A percentile compares a stretch with the other conserved stretches of the same genome.
Evolutionary conservation across 2,888 invertebrate genomes (phyloP).

Genomic region (Tethea ocularis): DNA sequence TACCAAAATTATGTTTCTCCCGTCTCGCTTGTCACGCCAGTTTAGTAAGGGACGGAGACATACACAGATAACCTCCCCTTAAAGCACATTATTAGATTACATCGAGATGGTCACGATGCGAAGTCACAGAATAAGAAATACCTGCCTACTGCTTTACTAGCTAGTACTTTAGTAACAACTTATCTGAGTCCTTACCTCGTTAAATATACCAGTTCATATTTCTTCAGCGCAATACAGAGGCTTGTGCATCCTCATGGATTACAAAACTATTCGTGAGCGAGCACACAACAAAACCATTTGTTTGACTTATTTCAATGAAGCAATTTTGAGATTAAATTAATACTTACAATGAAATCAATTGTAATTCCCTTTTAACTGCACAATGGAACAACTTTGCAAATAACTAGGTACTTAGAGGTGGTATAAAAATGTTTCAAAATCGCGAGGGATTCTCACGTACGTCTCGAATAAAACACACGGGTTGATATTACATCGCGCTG

Average conservation of each 20-base stretch:
- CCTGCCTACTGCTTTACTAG: too few relatives aligned
- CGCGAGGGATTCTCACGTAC: constrained; percentile 40
- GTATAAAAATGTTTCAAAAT: constrained; percentile 49
- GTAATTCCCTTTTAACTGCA: constrained; percentile 8
- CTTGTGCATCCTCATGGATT: neutral
- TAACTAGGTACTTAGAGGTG: constrained; percentile 32
- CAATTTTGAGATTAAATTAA: constrained; percentile 9
- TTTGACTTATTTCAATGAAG: constrained; percentile 6
- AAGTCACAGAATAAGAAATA: too few relatives aligned
- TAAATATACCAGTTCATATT: neutral
- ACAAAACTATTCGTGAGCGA: neutral
- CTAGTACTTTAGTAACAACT: too few relatives aligned
- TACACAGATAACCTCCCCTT: too few relatives aligned
- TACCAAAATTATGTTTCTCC: too few relatives aligned
- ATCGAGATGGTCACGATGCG: too few relatives aligned
- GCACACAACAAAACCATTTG: neutral
- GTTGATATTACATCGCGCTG: neutral
- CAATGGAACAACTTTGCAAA: constrained; percentile 13
- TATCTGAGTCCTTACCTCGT: neutral
- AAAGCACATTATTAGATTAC: too few relatives aligned
- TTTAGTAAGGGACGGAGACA: too few relatives aligned
- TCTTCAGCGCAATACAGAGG: neutral
- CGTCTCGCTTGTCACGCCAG: too few relatives aligned
- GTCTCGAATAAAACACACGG: constrained; percentile 16
- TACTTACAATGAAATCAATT: constrained; percentile 8